Base-by-base conservation (phyloP, 2,797 vertebrate genomes). In the Sebastes miniatus region DNA sequence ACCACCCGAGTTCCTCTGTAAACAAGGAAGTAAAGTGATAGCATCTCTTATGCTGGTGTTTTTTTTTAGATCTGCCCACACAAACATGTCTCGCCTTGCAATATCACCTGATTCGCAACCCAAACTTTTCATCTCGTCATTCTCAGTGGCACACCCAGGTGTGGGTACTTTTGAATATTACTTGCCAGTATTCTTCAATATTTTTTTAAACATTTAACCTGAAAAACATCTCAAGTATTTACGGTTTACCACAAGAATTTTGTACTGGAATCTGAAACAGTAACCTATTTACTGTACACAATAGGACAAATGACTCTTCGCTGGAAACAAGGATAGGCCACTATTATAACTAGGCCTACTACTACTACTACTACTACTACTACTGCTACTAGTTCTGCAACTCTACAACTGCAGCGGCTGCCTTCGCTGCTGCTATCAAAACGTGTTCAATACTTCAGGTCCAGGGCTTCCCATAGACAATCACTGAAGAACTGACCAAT, bases 31-130 rank as follows among this genome's bases (percentile, higher is more conserved):
- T 62, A 16, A 80, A 77, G 54, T 27, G 71, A 88, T 76, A 62
- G 10, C 58, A 79, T 82, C 77, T 83, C 25, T 56, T 32, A 50
- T 68, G 50, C 64, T 65, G 67, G 59, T 50, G 64, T 82, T 76
- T 22, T 80, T 81, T 81, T 54, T 81, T 20, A 54, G 20, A 88
- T 80, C 69, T 81, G 64, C 73, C 87, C 83, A 77, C 87, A 69
- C 63, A 74, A 16, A 29, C 87, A 59, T 63, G 82, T 52, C 69
- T 83, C 16, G 0, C 64, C 85, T 73, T 85, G 81, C 13, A 58
- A 27, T 65, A 81, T 79, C 79, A 65, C 34, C 43, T 66, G 47
- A 73, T 77, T 31, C 25, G 20, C 50, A 78, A n/a, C n/a, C 12
- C 4, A 34, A 52, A 16, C 4, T 57, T 27, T 43, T 14, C 9